Evolutionary conservation across 2,888 invertebrate species (phyloP), one percentile per base, ranked within the genome.

Genomic region (Hydrotaea diabolus): DNA sequence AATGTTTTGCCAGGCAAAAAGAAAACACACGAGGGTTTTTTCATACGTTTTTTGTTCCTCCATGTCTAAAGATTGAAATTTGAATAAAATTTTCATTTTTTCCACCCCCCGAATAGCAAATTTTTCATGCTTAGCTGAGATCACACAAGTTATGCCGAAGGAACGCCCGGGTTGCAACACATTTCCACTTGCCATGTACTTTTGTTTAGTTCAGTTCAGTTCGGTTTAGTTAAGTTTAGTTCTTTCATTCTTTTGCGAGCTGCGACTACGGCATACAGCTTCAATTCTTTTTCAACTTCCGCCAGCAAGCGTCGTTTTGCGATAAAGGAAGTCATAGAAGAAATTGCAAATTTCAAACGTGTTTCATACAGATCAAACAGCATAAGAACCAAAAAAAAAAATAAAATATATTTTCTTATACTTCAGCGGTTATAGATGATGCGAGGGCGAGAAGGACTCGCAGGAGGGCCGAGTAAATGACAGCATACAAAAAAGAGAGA

Each of bases 321-420:
- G 75, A 77, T 74, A 79, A 74, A 85, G 82, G 85, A 85, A 85
- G 85, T 74, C 57, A 77, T 82, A 62, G 76, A 13, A 73, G 57
- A 73, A 81, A 79, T 79, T 80, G 39, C 15, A 82, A 85, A 73
- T 49, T 73, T 57, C 39, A 21, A 57, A 57, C 39, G 55, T 36
- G 36, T 57, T 55, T 15, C 73, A 73, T 57, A 55, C n/a, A n/a
- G n/a, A n/a, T n/a, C n/a, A n/a, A n/a, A n/a, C n/a, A n/a, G n/a
- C n/a, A n/a, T n/a, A n/a, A 57, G 73, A 77, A 72, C 71, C 57
- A 59, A 23, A 26, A 26, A 23, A 21, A 11, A 59, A 15, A 4
- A 2, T 2, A 53, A 19, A 57, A 17, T 21, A 13, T 7, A 59
- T 59, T 26, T 59, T 59, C 15, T 26, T 59, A 59, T 59, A 59